Evolutionary conservation across 2,113 vertebrate species (phyloP).

Genomic region (Alexandromys fortis): DNA sequence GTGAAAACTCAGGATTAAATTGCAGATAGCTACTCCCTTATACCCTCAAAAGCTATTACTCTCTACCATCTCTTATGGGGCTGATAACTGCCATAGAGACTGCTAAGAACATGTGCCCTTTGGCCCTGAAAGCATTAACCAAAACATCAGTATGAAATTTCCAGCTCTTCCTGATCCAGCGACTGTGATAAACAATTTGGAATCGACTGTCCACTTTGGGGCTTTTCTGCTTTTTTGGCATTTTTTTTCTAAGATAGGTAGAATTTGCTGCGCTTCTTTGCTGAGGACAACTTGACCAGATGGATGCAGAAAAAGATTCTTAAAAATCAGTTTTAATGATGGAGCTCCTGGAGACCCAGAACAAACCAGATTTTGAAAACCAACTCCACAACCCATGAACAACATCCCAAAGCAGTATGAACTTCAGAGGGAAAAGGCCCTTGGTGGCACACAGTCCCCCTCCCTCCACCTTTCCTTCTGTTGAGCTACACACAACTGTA

Average conservation of each 20-base stretch:
- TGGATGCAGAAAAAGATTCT: neutral
- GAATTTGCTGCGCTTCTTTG: neutral
- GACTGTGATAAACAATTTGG: neutral
- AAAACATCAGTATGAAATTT: neutral
- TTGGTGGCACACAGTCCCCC: neutral
- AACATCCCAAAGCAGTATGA: neutral
- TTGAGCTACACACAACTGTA: neutral
- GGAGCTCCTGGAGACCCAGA: neutral
- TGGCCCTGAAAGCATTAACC: neutral
- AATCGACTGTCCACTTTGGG: neutral
- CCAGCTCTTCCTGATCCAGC: neutral
- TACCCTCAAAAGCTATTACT: neutral
- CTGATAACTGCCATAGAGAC: neutral
- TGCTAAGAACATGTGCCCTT: neutral
- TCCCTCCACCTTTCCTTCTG: neutral
- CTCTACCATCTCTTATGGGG: neutral
- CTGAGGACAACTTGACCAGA: neutral
- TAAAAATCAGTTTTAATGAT: neutral
- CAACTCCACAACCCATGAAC: neutral
- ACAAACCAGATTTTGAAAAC: neutral
- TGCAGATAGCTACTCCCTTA: neutral
- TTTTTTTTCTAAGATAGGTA: neutral
- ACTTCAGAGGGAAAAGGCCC: neutral
- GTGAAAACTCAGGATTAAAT: neutral
- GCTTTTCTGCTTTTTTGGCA: neutral